Evolutionary conservation across 2,797 vertebrate species (phyloP).

Genomic region (Pachyuromys duprasi): DNA sequence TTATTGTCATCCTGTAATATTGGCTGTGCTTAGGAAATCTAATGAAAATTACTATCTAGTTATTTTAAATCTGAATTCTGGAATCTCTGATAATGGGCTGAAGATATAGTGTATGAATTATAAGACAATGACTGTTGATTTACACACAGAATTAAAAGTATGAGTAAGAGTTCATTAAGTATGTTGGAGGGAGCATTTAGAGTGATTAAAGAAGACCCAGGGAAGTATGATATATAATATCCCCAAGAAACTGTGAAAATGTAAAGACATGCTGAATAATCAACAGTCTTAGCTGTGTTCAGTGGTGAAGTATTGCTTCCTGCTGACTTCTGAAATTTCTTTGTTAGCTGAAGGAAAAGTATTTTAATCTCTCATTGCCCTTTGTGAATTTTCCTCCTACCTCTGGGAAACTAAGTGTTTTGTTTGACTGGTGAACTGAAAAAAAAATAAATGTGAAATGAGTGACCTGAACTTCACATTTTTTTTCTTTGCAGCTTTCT

Average conservation of each 20-base stretch:
- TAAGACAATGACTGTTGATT: not conserved
- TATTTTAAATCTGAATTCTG: not conserved
- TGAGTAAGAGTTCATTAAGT: not conserved
- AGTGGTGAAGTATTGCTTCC: not conserved
- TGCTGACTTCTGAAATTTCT: not conserved
- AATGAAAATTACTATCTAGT: not conserved
- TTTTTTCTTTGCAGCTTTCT: not conserved
- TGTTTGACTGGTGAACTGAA: not conserved
- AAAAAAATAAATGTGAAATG: not conserved
- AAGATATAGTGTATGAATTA: not conserved
- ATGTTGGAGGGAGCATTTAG: not conserved
- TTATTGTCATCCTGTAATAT: not conserved
- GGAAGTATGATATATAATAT: not conserved
- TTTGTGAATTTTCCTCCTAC: not conserved
- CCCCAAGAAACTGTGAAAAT: not conserved
- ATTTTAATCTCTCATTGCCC: not conserved
- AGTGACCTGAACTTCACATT: not conserved
- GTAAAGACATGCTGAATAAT: not conserved
- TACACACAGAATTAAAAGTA: not conserved
- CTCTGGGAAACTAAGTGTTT: slow-evolving; percentile 1
- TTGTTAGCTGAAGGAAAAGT: not conserved
- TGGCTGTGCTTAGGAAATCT: not conserved
- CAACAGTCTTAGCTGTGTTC: not conserved
- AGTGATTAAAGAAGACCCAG: not conserved
- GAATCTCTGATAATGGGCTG: not conserved